Evolutionary conservation across 2,113 vertebrate species (phyloP).

Genomic region (Erythrolamprus reginae): DNA sequence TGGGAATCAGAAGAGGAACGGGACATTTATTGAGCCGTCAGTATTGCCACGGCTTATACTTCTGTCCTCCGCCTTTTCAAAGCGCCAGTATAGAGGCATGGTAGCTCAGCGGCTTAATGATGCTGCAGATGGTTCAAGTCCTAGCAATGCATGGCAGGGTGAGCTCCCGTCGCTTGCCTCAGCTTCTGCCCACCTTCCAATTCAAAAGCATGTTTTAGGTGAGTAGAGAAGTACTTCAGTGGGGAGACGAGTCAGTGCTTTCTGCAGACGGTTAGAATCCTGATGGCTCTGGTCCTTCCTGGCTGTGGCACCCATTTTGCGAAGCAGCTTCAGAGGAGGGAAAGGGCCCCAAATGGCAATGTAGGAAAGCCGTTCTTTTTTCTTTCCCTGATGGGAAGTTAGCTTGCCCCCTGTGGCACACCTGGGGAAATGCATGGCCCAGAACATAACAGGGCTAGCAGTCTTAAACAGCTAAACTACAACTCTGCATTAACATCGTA

Average conservation of each 20-base stretch:
- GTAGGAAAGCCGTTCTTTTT: background rate
- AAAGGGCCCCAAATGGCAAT: background rate
- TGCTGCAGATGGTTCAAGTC: background rate
- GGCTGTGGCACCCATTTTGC: background rate
- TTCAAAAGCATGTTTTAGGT: background rate
- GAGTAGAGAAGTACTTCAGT: background rate
- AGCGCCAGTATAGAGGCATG: background rate
- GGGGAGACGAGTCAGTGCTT: background rate
- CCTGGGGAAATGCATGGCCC: background rate
- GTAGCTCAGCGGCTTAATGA: background rate
- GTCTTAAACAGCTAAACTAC: background rate
- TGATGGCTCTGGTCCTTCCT: background rate
- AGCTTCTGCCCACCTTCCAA: background rate
- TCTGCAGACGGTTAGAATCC: background rate
- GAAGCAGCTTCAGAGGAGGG: background rate
- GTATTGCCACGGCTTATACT: background rate
- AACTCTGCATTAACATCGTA: background rate
- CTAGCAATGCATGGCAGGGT: background rate
- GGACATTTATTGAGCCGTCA: background rate
- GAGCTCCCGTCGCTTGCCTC: background rate
- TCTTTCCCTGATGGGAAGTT: background rate
- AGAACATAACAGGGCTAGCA: background rate
- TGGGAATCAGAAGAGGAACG: background rate
- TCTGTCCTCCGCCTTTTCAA: background rate
- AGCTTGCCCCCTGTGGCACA: background rate